These are phyloP conservation scores for Saccopteryx bilineata DNA, from an alignment of 2,113 vertebrate species.

Conservation along the genomic window DNA sequence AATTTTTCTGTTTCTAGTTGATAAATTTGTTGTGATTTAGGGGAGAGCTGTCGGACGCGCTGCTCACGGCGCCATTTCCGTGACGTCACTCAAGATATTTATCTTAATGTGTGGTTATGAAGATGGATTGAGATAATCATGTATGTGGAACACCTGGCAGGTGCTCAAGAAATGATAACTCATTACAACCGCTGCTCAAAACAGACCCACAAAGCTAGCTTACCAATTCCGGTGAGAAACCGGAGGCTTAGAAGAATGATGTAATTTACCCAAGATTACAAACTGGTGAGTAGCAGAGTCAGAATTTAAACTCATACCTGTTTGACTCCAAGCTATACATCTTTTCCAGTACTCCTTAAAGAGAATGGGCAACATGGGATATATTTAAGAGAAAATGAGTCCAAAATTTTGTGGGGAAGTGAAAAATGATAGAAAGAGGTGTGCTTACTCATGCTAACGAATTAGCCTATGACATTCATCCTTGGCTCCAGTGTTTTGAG, in stretches of 20 bases:
- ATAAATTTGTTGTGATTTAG: too few species aligned
- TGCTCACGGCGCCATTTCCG: too few species aligned
- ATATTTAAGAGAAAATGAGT: background rate
- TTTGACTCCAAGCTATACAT: background rate
- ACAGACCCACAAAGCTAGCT: background rate
- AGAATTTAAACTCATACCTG: background rate
- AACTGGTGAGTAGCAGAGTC: background rate
- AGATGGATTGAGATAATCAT: constrained; percentile 39
- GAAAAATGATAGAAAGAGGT: background rate
- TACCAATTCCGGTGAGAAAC: constrained; percentile 3
- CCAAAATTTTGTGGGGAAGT: background rate
- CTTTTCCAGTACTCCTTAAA: background rate
- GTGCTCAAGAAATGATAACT: background rate
- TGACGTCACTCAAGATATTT: too few species aligned
- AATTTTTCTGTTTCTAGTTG: too few species aligned
- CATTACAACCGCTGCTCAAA: background rate
- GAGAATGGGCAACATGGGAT: background rate
- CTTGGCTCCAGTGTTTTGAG: background rate
- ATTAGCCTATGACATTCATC: background rate
- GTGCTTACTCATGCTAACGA: background rate
- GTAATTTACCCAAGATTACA: background rate
- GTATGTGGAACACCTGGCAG: constrained; percentile 53
- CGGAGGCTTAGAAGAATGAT: background rate
- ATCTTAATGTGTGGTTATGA: constrained; percentile 26
- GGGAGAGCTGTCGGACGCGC: too few species aligned